A percentile compares a stretch with the other conserved stretches of the same genome.
phyloP scores from a whole-genome alignment of 2,888 invertebrate species.

The Cybosia mesomella region DNA sequence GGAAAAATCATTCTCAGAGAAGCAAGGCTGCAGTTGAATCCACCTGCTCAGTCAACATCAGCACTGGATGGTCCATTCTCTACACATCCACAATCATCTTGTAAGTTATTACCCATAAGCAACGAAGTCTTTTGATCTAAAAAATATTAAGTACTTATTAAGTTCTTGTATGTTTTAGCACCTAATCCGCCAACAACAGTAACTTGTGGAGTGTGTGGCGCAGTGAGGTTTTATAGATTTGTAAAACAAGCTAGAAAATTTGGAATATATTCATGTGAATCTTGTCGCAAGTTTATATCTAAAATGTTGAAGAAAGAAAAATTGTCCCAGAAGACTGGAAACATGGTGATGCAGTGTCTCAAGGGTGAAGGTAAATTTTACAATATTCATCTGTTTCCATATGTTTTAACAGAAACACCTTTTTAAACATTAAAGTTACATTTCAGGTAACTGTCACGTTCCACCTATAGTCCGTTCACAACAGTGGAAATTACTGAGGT shows the following conservation, averaged over 20 bases:
- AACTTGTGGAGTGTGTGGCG: constrained; percentile 93
- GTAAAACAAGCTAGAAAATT: constrained; percentile 93
- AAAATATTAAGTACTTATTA: not conserved
- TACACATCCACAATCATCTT: constrained; percentile 62
- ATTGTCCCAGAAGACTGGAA: constrained; percentile 85
- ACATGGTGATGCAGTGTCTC: constrained; percentile 88
- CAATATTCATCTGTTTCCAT: not conserved
- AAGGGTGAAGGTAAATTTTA: constrained; percentile 87
- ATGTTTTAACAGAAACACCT: not conserved
- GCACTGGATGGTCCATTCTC: constrained; percentile 91
- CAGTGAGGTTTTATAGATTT: constrained; percentile 91
- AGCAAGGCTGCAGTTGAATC: constrained; percentile 89
- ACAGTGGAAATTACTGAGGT: constrained; percentile 89
- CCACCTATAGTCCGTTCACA: constrained; percentile 91
- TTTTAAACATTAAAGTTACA: not conserved
- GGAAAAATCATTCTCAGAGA: constrained; percentile 91
- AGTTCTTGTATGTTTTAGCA: constrained; percentile 66
- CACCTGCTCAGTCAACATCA: constrained; percentile 72
- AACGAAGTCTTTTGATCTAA: not conserved
- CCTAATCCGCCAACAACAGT: constrained; percentile 88
- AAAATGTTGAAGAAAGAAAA: constrained; percentile 92
- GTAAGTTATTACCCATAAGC: constrained; percentile 64
- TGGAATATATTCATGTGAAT: constrained; percentile 94
- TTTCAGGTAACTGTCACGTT: constrained; percentile 89
- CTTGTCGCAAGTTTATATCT: constrained; percentile 95